These are phyloP conservation scores for Drymonia ruficornis DNA, from an alignment of 2,888 invertebrate genomes.

Conservation along the genomic window DNA sequence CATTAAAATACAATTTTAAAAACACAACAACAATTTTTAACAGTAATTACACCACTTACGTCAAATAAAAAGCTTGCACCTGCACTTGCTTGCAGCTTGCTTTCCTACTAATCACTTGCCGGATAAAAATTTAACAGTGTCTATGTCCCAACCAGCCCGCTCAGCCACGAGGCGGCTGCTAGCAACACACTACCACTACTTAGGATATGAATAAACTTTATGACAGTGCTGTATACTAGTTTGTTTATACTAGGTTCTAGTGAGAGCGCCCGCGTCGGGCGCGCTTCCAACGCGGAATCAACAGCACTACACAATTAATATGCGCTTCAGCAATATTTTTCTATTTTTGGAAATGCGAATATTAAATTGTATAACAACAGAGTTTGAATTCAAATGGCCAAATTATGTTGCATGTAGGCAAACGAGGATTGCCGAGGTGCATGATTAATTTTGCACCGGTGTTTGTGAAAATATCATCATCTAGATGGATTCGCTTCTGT, in stretches of 20 bases:
- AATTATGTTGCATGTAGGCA: neutral
- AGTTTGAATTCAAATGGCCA: neutral
- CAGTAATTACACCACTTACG: neutral
- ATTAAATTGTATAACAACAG: neutral
- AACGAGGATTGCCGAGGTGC: neutral
- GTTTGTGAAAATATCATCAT: neutral
- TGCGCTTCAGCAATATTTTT: neutral
- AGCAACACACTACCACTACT: neutral
- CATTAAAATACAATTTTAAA: too few relatives aligned
- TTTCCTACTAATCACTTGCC: neutral
- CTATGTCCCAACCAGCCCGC: neutral
- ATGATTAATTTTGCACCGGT: neutral
- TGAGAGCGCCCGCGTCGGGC: constrained; percentile 32
- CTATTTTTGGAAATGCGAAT: neutral
- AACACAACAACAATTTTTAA: too few relatives aligned
- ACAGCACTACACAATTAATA: neutral
- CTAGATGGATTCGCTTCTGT: neutral
- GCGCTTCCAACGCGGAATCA: constrained; percentile 47
- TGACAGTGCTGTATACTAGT: constrained; percentile 11
- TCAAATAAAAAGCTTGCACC: neutral
- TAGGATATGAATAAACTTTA: constrained; percentile 3
- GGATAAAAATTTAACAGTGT: neutral
- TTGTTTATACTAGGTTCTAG: constrained; percentile 19
- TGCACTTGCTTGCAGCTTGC: too few relatives aligned
- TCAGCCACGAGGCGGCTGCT: neutral